phyloP scores from a whole-genome alignment of 1,140 invertebrate species.

The Drosophila paulistorum region DNA sequence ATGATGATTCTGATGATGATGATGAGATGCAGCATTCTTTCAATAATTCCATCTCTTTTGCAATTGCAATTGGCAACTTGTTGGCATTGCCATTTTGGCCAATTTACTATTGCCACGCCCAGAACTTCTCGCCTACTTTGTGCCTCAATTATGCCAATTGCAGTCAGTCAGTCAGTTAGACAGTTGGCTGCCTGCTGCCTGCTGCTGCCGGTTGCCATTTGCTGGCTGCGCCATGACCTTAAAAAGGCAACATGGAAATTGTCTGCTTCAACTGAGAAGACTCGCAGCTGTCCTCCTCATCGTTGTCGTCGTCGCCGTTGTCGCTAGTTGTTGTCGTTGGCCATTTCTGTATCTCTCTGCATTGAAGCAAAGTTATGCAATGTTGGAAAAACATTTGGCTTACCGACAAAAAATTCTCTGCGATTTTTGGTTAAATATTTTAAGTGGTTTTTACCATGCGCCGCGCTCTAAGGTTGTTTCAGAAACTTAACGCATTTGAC shows the following conservation, averaged over 20 bases:
- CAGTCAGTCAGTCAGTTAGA: constrained; percentile 14
- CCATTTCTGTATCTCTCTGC: constrained; percentile 29
- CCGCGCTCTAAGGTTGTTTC: constrained; percentile 57
- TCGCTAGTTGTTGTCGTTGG: constrained; percentile 26
- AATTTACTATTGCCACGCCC: constrained; percentile 50
- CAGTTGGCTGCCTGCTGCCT: constrained; percentile 23
- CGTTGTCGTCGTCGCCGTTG: constrained; percentile 56
- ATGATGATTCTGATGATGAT: background rate
- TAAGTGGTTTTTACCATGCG: constrained; percentile 75
- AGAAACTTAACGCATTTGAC: constrained; percentile 74
- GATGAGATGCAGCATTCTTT: constrained; percentile 11
- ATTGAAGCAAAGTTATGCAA: constrained; percentile 64
- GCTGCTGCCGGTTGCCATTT: background rate
- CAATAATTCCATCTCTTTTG: constrained; percentile 20
- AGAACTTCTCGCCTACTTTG: constrained; percentile 63
- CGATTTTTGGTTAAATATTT: constrained; percentile 73
- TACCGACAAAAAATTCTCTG: constrained; percentile 24
- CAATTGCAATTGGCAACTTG: constrained; percentile 46
- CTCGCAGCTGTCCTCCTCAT: constrained; percentile 55
- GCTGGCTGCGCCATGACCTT: constrained; percentile 68
- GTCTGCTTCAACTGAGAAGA: constrained; percentile 54
- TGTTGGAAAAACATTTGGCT: constrained; percentile 43
- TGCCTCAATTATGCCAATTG: constrained; percentile 80
- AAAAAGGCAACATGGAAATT: constrained; percentile 80
- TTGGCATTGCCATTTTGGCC: constrained; percentile 54